Evolutionary conservation across 2,888 invertebrate genomes (phyloP).

Genomic region (Rhagonycha fulva): DNA sequence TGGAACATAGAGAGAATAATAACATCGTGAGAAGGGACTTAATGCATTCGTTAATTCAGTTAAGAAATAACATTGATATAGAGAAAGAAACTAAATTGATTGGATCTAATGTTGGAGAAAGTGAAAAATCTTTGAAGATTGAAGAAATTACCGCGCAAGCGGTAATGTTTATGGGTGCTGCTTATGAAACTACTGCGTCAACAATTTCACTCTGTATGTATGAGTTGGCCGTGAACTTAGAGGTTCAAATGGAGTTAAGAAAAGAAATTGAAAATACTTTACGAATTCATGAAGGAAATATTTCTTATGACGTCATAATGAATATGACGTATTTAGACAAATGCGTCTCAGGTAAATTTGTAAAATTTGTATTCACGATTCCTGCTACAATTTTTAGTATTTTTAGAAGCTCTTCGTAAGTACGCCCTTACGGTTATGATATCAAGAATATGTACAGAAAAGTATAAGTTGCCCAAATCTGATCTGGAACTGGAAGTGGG

Average conservation of each 20-base stretch:
- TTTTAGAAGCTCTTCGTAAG: constrained; percentile 42
- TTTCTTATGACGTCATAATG: constrained; percentile 56
- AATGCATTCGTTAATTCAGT: neutral
- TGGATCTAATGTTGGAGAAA: neutral
- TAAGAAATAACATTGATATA: neutral
- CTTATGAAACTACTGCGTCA: constrained; percentile 51
- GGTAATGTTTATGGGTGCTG: constrained; percentile 43
- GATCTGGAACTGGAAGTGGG: constrained; percentile 37
- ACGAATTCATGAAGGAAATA: constrained; percentile 46
- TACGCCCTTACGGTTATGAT: constrained; percentile 42
- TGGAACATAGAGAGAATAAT: neutral
- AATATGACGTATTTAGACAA: constrained; percentile 52
- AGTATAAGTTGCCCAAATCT: constrained; percentile 41
- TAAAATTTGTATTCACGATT: neutral
- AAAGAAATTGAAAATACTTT: constrained; percentile 52
- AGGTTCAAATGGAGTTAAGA: constrained; percentile 53
- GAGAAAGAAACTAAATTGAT: neutral
- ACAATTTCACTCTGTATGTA: constrained; percentile 56
- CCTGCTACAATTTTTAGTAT: neutral
- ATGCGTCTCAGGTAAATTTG: constrained; percentile 43
- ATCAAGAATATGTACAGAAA: constrained; percentile 36
- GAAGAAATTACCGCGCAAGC: constrained; percentile 37
- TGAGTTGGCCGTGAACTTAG: constrained; percentile 56
- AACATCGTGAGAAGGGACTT: neutral
- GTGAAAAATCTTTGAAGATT: neutral